phyloP scores from a whole-genome alignment of 2,797 vertebrate species.

The Manis javanica region DNA sequence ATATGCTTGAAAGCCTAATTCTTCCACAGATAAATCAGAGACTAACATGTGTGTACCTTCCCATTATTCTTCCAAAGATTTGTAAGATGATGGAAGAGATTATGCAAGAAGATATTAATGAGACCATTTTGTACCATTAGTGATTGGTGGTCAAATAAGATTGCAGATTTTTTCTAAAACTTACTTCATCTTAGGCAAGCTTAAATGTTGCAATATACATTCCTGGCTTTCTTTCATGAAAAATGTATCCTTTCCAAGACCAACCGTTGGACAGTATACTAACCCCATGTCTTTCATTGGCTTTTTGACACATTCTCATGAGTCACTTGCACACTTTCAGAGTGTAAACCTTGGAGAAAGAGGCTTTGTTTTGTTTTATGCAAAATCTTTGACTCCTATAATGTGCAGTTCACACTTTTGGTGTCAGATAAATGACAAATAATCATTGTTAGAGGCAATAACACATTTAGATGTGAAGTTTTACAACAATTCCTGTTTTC shows the following conservation, averaged over 20 bases:
- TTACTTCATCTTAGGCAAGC: constrained; percentile 35
- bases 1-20: constrained; percentile 29
- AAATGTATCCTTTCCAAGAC: constrained; percentile 41
- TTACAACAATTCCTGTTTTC: constrained; percentile 64
- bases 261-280: background rate
- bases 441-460: constrained; percentile 60
- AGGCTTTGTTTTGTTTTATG: constrained; percentile 79
- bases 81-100: constrained; percentile 14
- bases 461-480: constrained; percentile 63
- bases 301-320: constrained; percentile 53
- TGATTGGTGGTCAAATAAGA: constrained; percentile 20
- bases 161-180: constrained; percentile 31
- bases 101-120: background rate
- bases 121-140: background rate
- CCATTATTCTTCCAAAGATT: constrained; percentile 16
- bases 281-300: background rate
- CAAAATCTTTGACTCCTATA: constrained; percentile 72
- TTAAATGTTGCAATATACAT: background rate
- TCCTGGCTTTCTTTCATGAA: background rate
- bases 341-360: constrained; percentile 60
- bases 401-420: constrained; percentile 67
- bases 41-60: constrained; percentile 7
- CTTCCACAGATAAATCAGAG: background rate
- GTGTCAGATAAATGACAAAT: constrained; percentile 75
- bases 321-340: constrained; percentile 41